Evolutionary conservation across 2,888 invertebrate species (phyloP).

Genomic region (Selenia dentaria): DNA sequence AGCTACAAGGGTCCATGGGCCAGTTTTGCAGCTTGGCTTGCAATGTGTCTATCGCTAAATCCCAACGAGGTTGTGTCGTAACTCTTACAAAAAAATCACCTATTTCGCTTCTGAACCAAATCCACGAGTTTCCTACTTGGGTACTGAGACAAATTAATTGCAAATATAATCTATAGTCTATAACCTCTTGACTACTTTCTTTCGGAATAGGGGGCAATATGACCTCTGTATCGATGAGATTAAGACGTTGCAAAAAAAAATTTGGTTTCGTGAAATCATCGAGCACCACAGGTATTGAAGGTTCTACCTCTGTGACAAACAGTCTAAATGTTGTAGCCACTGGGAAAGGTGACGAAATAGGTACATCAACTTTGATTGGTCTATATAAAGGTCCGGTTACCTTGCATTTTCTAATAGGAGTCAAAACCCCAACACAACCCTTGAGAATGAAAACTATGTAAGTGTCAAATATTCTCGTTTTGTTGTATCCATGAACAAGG

Average conservation of each 20-base stretch:
- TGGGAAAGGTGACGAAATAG: slow-evolving; percentile 64
- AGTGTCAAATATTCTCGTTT: slow-evolving; percentile 75
- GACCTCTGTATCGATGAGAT: slow-evolving; percentile 67
- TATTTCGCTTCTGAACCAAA: slow-evolving; percentile 69
- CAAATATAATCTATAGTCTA: slow-evolving; percentile 64
- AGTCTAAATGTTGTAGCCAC: slow-evolving; percentile 47
- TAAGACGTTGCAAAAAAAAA: slow-evolving; percentile 63
- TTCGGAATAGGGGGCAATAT: slow-evolving; percentile 54
- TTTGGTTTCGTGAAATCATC: slow-evolving; percentile 45
- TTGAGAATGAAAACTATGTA: slow-evolving; percentile 64
- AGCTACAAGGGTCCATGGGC: slow-evolving; percentile 71
- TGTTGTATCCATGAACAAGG: slow-evolving; percentile 72
- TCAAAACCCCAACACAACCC: slow-evolving; percentile 57
- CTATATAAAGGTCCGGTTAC: slow-evolving; percentile 70
- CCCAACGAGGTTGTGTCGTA: slow-evolving; percentile 71
- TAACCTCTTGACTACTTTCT: slow-evolving; percentile 53
- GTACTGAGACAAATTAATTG: slow-evolving; percentile 69
- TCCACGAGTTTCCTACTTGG: slow-evolving; percentile 64
- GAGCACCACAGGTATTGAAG: slow-evolving; percentile 57
- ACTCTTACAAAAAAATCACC: slow-evolving; percentile 73
- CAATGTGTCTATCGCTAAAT: slow-evolving; percentile 65
- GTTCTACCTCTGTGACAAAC: slow-evolving; percentile 64
- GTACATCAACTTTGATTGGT: slow-evolving; percentile 66
- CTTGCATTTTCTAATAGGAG: slow-evolving; percentile 67
- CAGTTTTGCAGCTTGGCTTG: slow-evolving; percentile 58